A percentile compares a stretch with the other conserved stretches of the same genome.
Evolutionary conservation across 2,797 vertebrate genomes (phyloP).

Genomic region (Molossus molossus): DNA sequence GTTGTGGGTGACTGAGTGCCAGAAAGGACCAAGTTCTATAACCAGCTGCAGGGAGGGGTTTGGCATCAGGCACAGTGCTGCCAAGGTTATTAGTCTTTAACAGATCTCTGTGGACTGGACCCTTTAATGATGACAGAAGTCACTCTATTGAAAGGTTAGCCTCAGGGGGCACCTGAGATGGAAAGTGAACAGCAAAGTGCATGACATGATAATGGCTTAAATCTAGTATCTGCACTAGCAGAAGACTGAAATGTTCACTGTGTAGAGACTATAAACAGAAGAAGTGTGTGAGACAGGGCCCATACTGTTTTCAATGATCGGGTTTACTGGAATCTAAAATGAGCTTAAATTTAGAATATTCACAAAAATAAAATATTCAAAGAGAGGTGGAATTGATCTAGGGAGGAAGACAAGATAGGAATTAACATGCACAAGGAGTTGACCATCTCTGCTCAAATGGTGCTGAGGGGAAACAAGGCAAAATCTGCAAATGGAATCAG

Average conservation of each 20-base stretch:
- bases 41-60: constrained; percentile 18
- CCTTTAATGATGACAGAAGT: constrained; percentile 54
- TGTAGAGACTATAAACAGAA: constrained; percentile 62
- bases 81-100: constrained; percentile 59
- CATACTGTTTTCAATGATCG: constrained; percentile 65
- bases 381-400: constrained; percentile 2
- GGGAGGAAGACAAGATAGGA: not conserved
- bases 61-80: constrained; percentile 25
- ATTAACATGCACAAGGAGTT: not conserved
- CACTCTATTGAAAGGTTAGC: constrained; percentile 65
- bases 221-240: not conserved
- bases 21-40: constrained; percentile 52
- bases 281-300: constrained; percentile 48
- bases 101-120: constrained; percentile 58
- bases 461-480: not conserved
- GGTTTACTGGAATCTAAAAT: constrained; percentile 45
- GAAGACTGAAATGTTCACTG: constrained; percentile 54
- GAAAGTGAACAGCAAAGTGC: constrained; percentile 68
- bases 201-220: constrained; percentile 29
- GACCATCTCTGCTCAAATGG: not conserved
- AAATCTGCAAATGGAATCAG: not conserved
- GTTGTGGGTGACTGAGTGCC: constrained; percentile 48
- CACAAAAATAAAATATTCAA: constrained; percentile 31
- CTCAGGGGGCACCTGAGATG: constrained; percentile 66
- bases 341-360: constrained; percentile 51